A percentile compares a stretch with the other conserved stretches of the same genome.
phyloP scores from a whole-genome alignment of 2,113 vertebrate species.

The Chroicocephalus ridibundus region DNA sequence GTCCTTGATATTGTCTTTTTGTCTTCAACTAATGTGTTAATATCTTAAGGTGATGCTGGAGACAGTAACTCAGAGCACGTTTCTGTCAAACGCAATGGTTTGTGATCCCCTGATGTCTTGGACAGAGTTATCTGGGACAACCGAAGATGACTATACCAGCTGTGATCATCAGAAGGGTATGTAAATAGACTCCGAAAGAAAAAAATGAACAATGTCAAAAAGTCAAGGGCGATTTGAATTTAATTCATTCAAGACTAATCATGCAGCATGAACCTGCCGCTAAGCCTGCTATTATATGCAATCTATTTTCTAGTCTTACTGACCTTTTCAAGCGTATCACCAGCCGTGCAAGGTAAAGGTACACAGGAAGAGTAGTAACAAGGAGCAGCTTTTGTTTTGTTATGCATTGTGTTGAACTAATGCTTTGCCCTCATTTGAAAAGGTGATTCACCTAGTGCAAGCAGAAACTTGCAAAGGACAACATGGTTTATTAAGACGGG shows the following conservation, averaged over 20 bases:
- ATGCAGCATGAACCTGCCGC: neutral
- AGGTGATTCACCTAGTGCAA: neutral
- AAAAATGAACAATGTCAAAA: neutral
- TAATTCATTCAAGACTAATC: neutral
- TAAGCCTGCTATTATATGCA: neutral
- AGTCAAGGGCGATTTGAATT: neutral
- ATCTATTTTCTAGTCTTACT: neutral
- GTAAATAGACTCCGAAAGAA: neutral
- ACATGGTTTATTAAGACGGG: neutral
- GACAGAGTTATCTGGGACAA: conserved; percentile 55
- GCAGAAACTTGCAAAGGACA: neutral
- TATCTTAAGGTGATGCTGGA: conserved; percentile 68
- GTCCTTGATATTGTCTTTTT: neutral
- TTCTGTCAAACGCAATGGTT: conserved; percentile 53
- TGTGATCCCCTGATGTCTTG: conserved; percentile 66
- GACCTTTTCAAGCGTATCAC: neutral
- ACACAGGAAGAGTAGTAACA: neutral
- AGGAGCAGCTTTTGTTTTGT: neutral
- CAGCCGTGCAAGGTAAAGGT: neutral
- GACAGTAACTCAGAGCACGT: conserved; percentile 57
- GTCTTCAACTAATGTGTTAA: neutral
- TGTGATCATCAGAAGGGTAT: conserved; percentile 65
- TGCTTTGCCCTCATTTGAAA: neutral
- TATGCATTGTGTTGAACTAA: neutral
- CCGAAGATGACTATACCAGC: conserved; percentile 42